Evolutionary conservation across 2,888 invertebrate species (phyloP).

Genomic region (Diachrysia chrysitis): DNA sequence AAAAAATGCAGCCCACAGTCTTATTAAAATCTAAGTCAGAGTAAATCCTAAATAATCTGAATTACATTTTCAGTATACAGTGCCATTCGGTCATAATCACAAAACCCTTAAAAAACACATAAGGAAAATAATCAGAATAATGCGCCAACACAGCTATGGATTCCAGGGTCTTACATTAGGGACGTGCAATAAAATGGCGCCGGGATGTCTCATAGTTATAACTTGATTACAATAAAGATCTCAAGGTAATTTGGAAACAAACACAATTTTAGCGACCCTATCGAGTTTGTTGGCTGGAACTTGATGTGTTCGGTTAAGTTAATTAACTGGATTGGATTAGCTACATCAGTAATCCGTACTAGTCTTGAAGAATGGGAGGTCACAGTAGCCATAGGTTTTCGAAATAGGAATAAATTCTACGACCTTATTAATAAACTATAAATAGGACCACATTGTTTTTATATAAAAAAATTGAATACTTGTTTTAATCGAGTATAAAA

Average conservation of each 20-base stretch:
- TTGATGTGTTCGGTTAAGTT: constrained; percentile 1
- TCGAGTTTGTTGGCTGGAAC: background rate
- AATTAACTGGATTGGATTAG: constrained; percentile 3
- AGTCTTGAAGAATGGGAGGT: background rate
- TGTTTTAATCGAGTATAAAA: no score
- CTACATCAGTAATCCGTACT: background rate
- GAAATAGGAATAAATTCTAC: background rate
- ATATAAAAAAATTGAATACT: no score
- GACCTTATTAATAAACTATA: no score
- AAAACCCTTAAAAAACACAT: constrained; percentile 6
- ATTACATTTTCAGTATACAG: background rate
- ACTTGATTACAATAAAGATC: constrained; percentile 31
- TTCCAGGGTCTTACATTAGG: constrained; percentile 2
- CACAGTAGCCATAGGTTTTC: background rate
- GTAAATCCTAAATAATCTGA: no score
- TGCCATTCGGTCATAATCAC: background rate
- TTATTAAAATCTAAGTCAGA: no score
- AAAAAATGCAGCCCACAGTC: no score
- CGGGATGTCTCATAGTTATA: background rate
- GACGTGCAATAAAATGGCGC: constrained; percentile 49
- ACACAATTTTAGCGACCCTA: background rate
- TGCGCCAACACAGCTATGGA: constrained; percentile 14
- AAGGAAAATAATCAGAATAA: constrained; percentile 45
- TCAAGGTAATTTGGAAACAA: constrained; percentile 23
- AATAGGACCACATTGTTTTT: no score